A percentile compares a stretch with the other conserved stretches of the same genome.
Evolutionary conservation across 2,113 vertebrate species (phyloP).

Genomic region (Morphnarchus princeps): DNA sequence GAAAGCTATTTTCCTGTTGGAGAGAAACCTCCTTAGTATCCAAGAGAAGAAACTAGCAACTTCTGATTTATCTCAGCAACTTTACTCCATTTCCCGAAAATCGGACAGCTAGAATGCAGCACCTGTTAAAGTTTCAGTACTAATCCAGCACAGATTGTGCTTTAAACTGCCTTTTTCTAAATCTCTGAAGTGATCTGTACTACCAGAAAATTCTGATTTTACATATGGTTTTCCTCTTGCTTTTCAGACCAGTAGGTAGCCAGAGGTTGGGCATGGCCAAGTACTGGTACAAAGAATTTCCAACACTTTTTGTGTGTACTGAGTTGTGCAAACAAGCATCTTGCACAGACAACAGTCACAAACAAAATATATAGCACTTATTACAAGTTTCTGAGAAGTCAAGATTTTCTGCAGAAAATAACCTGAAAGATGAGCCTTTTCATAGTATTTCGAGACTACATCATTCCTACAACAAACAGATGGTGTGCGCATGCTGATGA

Average conservation of each 20-base stretch:
- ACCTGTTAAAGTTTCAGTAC: background rate
- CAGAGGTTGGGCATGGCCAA: background rate
- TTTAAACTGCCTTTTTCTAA: background rate
- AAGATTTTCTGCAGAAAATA: background rate
- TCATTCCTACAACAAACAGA: background rate
- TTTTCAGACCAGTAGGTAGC: background rate
- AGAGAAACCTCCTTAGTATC: background rate
- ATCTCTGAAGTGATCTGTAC: background rate
- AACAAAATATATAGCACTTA: background rate
- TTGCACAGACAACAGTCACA: background rate
- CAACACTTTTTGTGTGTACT: background rate
- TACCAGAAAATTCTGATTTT: background rate
- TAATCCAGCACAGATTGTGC: background rate
- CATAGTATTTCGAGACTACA: background rate
- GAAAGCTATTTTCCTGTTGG: background rate
- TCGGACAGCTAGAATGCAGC: background rate
- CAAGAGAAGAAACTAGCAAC: background rate
- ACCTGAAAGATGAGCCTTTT: background rate
- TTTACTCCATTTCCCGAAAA: background rate
- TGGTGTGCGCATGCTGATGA: background rate
- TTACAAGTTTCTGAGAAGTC: background rate
- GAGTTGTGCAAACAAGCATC: background rate
- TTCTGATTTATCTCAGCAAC: background rate
- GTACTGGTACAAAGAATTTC: background rate
- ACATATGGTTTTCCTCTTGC: background rate